A percentile compares a stretch with the other conserved stretches of the same genome.
Conservation (phyloP, 2,888 invertebrate genomes). For the Plagodis pulveraria region DNA sequence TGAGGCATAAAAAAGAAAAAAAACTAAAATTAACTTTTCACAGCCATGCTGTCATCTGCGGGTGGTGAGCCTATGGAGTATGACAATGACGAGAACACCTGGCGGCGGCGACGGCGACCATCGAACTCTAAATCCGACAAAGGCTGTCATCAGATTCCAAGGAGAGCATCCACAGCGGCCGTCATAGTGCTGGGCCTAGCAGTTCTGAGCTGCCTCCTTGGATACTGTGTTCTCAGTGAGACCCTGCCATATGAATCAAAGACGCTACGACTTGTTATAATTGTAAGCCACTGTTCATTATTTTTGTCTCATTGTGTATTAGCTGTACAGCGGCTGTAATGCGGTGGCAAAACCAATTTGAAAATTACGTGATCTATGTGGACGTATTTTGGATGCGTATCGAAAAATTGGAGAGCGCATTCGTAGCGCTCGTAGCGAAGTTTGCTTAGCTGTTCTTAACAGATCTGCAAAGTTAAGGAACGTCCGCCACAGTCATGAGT, state of each 20-base stretch:
- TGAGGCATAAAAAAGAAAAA: no score
- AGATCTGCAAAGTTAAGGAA: no score
- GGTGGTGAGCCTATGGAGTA: slow-evolving; percentile 62
- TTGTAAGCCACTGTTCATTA: slow-evolving; percentile 56
- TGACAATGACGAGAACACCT: slow-evolving; percentile 73
- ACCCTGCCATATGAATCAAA: slow-evolving; percentile 77
- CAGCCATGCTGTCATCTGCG: slow-evolving; percentile 11
- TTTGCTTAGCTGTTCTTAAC: no score
- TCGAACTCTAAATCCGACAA: slow-evolving; percentile 55
- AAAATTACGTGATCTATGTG: no score
- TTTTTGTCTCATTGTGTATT: no score
- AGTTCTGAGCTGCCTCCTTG: slow-evolving; percentile 76
- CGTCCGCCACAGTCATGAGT: no score
- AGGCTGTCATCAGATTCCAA: slow-evolving; percentile 66
- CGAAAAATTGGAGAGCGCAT: no score
- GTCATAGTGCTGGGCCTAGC: slow-evolving; percentile 75
- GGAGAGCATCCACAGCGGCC: slow-evolving; percentile 66
- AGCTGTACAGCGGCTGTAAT: no score
- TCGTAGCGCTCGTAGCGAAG: no score
- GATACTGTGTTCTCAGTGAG: slow-evolving; percentile 78
- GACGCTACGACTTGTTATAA: slow-evolving; percentile 70
- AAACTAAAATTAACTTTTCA: not conserved
- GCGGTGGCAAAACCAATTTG: no score
- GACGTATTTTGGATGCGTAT: no score
- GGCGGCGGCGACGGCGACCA: slow-evolving; percentile 68